phyloP scores from a whole-genome alignment of 2,888 invertebrate genomes.

The Deroplatys truncata region DNA sequence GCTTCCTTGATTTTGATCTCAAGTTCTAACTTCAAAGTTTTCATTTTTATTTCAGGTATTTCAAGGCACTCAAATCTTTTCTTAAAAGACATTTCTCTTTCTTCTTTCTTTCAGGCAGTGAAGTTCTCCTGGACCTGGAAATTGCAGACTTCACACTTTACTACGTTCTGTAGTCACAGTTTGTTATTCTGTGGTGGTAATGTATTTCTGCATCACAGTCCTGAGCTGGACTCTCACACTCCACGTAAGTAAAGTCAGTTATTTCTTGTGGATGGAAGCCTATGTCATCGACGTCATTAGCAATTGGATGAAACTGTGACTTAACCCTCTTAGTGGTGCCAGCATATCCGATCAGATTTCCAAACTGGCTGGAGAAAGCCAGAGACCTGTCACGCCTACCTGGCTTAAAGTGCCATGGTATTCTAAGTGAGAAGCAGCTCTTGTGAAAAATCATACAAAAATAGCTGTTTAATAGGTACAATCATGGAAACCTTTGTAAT shows the following conservation, averaged over 20 bases:
- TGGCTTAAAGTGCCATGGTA: too few species aligned
- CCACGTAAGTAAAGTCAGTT: not conserved
- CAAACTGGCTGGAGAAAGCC: too few species aligned
- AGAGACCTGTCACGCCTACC: too few species aligned
- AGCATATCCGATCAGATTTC: too few species aligned
- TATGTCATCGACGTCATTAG: too few species aligned
- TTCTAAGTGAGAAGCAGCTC: too few species aligned
- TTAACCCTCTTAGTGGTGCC: too few species aligned
- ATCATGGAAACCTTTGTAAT: too few species aligned
- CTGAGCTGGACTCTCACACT: not conserved
- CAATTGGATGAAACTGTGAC: too few species aligned
- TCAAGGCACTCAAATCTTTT: not conserved
- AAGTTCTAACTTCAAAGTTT: not conserved
- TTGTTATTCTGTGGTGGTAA: not conserved
- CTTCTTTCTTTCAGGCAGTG: not conserved
- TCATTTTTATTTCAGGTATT: not conserved
- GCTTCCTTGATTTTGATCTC: too few species aligned
- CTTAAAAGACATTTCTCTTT: not conserved
- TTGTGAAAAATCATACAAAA: too few species aligned
- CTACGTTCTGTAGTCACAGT: not conserved
- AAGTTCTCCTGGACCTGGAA: not conserved
- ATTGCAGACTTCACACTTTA: not conserved
- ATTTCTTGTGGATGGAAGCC: not conserved
- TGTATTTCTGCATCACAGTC: not conserved
- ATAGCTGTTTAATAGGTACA: too few species aligned